Percentiles rank a stretch among this genome's conserved stretches.
Conservation (phyloP, 2,797 vertebrate species). For the Kryptopterus vitreolus region DNA sequence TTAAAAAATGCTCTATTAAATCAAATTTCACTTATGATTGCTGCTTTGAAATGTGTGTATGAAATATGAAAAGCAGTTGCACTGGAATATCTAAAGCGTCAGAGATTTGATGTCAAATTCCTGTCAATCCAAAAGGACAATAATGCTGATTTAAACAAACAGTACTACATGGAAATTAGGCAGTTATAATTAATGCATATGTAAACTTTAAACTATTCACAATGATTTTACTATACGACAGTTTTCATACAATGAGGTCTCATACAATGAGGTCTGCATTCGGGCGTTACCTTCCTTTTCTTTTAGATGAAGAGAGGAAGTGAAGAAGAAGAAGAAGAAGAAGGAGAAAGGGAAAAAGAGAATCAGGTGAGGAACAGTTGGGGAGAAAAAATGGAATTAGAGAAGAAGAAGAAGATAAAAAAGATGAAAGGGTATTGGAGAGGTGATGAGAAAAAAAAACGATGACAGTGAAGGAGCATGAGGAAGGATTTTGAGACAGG, state of each 20-base stretch:
- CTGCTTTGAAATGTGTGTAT: not conserved
- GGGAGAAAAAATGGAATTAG: not conserved
- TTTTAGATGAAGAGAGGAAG: not conserved
- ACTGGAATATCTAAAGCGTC: not conserved
- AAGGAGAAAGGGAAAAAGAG: conserved; percentile 9
- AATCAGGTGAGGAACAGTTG: not conserved
- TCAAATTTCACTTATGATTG: not conserved
- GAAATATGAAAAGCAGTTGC: not conserved
- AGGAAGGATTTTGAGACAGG: not conserved
- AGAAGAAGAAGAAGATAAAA: not conserved
- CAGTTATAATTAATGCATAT: not conserved
- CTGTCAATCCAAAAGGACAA: not conserved
- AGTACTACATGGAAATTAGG: not conserved
- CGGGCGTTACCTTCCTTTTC: too few species aligned
- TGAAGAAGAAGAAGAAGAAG: not conserved
- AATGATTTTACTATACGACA: not conserved
- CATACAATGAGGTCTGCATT: too few species aligned
- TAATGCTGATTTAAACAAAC: not conserved
- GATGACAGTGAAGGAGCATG: not conserved
- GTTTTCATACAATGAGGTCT: not conserved
- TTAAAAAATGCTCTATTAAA: not conserved
- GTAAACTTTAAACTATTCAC: not conserved
- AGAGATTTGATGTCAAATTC: not conserved
- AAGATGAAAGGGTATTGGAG: conserved; percentile 12
- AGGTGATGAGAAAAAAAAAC: conserved; percentile 7